Evolutionary conservation across 2,113 vertebrate species (phyloP).

Genomic region (Sterna hirundo): DNA sequence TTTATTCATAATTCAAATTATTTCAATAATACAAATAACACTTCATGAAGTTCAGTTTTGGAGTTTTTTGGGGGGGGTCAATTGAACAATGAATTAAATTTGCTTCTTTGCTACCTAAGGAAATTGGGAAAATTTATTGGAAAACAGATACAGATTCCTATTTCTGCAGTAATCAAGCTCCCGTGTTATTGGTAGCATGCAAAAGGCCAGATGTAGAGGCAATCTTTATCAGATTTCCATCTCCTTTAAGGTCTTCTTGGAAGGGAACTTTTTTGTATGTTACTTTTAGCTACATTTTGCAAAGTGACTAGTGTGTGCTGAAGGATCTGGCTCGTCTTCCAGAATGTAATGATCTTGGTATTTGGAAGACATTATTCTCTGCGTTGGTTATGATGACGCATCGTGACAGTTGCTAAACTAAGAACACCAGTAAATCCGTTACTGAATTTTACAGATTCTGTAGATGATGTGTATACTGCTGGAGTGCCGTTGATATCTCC

Average conservation of each 20-base stretch:
- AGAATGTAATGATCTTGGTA: neutral
- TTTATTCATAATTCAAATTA: neutral
- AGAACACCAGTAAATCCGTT: neutral
- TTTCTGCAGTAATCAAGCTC: neutral
- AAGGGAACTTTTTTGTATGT: neutral
- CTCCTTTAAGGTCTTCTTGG: neutral
- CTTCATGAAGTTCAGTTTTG: neutral
- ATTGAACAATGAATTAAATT: neutral
- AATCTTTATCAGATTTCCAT: neutral
- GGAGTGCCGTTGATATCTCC: neutral
- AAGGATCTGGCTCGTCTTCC: neutral
- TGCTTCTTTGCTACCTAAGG: neutral
- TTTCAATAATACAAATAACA: neutral
- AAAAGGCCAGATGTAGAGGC: neutral
- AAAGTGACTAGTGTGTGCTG: neutral
- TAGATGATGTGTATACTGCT: neutral
- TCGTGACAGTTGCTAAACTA: neutral
- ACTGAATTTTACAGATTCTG: neutral
- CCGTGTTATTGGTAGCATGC: neutral
- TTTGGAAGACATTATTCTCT: neutral
- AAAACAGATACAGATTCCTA: neutral
- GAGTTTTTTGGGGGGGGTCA: neutral
- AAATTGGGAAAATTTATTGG: neutral
- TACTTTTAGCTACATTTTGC: neutral
- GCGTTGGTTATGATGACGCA: neutral